A percentile compares a stretch with the other conserved stretches of the same genome.
Evolutionary conservation across 2,888 invertebrate species (phyloP).

Genomic region (Eumacrocentrus americanus): DNA sequence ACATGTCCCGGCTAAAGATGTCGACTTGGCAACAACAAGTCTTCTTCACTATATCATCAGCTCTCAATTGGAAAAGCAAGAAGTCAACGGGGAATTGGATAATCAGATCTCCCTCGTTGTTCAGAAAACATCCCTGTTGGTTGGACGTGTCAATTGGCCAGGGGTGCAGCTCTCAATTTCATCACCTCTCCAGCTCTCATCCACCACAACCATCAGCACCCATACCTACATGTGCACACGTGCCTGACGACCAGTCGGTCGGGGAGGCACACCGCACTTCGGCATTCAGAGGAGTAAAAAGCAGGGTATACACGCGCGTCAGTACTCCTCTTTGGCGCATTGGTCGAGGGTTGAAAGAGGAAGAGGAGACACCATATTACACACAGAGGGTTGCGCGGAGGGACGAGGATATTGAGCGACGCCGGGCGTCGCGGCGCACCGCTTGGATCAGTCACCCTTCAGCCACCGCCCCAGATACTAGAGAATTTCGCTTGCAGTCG

Average conservation of each 20-base stretch:
- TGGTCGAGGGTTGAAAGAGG: conserved; percentile 13
- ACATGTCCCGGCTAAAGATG: no score
- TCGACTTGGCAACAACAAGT: background rate
- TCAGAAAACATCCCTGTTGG: background rate
- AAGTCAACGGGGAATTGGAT: conserved; percentile 2
- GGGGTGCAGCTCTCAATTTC: conserved; percentile 30
- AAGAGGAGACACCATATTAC: conserved; percentile 19
- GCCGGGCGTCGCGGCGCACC: conserved; percentile 66
- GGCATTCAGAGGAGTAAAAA: background rate
- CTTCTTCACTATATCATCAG: background rate
- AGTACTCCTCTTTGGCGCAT: conserved; percentile 2
- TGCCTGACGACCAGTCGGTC: conserved; percentile 39
- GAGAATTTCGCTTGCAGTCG: conserved; percentile 61
- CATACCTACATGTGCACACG: conserved; percentile 38
- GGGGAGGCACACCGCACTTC: conserved; percentile 2
- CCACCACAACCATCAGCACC: conserved; percentile 30
- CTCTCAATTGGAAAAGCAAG: background rate
- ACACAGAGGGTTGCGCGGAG: conserved; percentile 29
- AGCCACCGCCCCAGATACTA: conserved; percentile 67
- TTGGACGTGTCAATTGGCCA: conserved; percentile 24
- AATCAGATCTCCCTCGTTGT: background rate
- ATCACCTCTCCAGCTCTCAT: conserved; percentile 26
- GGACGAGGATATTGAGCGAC: conserved; percentile 66
- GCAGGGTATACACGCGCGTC: background rate
- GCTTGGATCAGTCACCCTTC: conserved; percentile 66